Evolutionary conservation across 2,888 invertebrate species (phyloP).

Genomic region (Orthonevra nobilis): DNA sequence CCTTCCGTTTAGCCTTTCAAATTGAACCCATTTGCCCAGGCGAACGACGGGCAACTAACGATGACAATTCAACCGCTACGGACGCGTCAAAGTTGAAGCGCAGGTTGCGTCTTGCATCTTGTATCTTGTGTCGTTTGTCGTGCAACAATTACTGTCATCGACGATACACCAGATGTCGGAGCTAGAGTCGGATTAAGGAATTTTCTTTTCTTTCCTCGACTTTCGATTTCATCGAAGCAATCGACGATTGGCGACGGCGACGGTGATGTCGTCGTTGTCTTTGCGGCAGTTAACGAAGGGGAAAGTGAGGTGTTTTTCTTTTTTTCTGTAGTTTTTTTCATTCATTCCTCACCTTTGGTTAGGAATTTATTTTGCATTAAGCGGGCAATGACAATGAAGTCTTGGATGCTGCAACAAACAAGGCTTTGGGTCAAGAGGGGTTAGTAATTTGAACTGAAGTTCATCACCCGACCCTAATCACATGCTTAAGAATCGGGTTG

Average conservation of each 20-base stretch:
- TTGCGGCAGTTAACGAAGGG: conserved; percentile 19
- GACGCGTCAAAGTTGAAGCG: conserved; percentile 39
- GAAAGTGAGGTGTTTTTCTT: conserved; percentile 49
- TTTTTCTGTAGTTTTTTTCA: no score
- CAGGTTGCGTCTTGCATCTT: conserved; percentile 42
- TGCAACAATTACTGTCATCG: conserved; percentile 33
- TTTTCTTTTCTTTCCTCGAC: conserved; percentile 68
- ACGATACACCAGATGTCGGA: conserved; percentile 42
- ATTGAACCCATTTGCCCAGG: conserved; percentile 52
- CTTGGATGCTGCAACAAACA: conserved; percentile 37
- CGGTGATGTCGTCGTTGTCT: background rate
- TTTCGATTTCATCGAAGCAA: conserved; percentile 64
- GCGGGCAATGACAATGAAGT: conserved; percentile 65
- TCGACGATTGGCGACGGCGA: background rate
- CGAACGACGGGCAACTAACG: no score
- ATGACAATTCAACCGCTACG: conserved; percentile 20
- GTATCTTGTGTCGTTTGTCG: conserved; percentile 20
- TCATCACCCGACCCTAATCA: conserved; percentile 44
- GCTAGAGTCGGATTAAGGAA: conserved; percentile 68
- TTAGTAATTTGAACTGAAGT: conserved; percentile 53
- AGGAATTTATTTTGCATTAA: conserved; percentile 60
- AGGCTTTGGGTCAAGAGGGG: conserved; percentile 49
- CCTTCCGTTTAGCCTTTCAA: conserved; percentile 62
- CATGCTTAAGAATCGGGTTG: conserved; percentile 30
- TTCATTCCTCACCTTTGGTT: conserved; percentile 16